These are phyloP conservation scores for Acrocephalus arundinaceus DNA, from an alignment of 2,113 vertebrate genomes.

Conservation along the genomic window DNA sequence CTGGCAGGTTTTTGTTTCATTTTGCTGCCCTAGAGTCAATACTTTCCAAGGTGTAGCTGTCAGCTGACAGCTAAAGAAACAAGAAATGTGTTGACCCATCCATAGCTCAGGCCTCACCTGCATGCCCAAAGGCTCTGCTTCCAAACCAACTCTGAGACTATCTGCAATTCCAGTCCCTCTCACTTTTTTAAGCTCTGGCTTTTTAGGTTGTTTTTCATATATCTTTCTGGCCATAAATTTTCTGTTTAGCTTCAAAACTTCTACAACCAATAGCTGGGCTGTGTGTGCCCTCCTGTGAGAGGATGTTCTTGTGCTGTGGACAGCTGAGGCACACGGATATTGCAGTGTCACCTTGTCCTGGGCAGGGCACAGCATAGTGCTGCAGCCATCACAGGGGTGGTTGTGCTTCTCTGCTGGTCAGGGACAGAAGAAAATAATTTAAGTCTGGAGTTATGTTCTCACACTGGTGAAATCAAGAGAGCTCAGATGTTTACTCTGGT, in stretches of 20 bases:
- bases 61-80: not conserved
- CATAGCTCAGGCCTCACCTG: not conserved
- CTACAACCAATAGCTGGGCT: not conserved
- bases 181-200: not conserved
- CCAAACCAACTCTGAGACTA: not conserved
- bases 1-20: not conserved
- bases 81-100: not conserved
- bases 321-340: rapidly evolving
- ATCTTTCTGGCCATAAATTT: not conserved
- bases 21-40: not conserved
- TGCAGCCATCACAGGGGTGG: not conserved
- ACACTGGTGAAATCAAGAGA: not conserved
- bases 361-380: not conserved
- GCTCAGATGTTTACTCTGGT: not conserved
- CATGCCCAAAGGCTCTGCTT: not conserved
- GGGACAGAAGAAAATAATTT: not conserved
- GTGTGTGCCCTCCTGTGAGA: not conserved
- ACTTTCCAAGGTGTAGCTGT: not conserved
- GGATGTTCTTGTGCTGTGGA: not conserved
- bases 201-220: not conserved
- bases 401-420: not conserved
- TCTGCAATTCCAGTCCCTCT: not conserved
- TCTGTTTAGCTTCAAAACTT: not conserved
- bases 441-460: not conserved
- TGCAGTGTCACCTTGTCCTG: not conserved